Percentiles rank a stretch among this genome's conserved stretches.
Conservation (phyloP, 2,888 invertebrate species). For the Orgyia antiqua region DNA sequence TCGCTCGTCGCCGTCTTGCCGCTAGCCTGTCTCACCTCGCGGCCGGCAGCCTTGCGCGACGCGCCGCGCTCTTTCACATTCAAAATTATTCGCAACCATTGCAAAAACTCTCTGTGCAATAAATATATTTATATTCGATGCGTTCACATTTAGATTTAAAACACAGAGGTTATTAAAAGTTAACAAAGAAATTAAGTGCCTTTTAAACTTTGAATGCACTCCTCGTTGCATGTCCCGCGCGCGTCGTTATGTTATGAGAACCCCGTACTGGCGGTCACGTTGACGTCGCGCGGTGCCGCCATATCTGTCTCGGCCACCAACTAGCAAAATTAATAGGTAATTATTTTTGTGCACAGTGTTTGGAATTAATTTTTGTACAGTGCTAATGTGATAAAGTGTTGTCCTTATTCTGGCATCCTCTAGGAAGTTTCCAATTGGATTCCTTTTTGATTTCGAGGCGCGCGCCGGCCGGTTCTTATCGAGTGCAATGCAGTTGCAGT, state of each 20-base stretch:
- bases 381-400: slow-evolving; percentile 64
- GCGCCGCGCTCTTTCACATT: slow-evolving; percentile 78
- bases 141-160: slow-evolving; percentile 57
- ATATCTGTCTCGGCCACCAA: slow-evolving; percentile 82
- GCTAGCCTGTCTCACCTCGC: slow-evolving; percentile 78
- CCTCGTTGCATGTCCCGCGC: slow-evolving; percentile 84
- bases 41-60: slow-evolving; percentile 78
- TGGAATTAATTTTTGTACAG: slow-evolving; percentile 48
- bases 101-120: slow-evolving; percentile 78
- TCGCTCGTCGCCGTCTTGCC: slow-evolving; percentile 76
- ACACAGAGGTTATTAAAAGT: slow-evolving; percentile 61
- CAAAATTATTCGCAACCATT: slow-evolving; percentile 78
- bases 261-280: slow-evolving; percentile 84
- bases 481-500: slow-evolving; percentile 78
- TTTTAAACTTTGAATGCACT: slow-evolving; percentile 77
- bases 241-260: slow-evolving; percentile 84
- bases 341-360: slow-evolving; percentile 73
- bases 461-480: slow-evolving; percentile 78
- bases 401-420: slow-evolving; percentile 42
- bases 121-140: slow-evolving; percentile 59
- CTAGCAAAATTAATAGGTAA: slow-evolving; percentile 80
- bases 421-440: slow-evolving; percentile 63
- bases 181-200: slow-evolving; percentile 58
- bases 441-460: slow-evolving; percentile 69
- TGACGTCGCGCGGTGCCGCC: slow-evolving; percentile 83